Base-by-base conservation (phyloP, 1,140 invertebrate species). In the Trichoplusia ni region DNA sequence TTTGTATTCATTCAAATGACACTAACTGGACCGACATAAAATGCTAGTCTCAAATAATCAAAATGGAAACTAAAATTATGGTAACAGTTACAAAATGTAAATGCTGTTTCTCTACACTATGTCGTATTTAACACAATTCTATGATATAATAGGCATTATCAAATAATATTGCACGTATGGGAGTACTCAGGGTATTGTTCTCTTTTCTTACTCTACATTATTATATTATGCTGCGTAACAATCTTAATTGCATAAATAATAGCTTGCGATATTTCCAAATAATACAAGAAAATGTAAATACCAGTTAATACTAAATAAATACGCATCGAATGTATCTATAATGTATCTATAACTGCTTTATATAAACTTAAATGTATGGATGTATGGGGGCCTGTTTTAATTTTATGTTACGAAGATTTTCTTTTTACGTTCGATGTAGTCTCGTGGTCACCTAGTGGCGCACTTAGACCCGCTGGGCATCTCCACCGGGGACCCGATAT, bases 391-490 rank as follows among this genome's bases (percentile, higher is more conserved):
- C 18, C 37, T 31, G 14, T 29, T 18, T 42, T 8, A 58, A 33
- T 23, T 18, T 23, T 46, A 53, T 53, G 38, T 61, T 53, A 66
- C 49, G 46, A 46, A 33, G 61, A 73, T 71, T 71, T 62, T 79
- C 73, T 68, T n/a, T 73, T 67, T 64, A 67, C 63, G 51, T 68
- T 60, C 56, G 54, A 46, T 63, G 77, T 92, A 99, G 97, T 95
- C 96, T 74, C 95, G 97, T 87, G 98, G 98, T 90, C 98, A 99
- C 92, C 95, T 98, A 90, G 96, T 97, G 81, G 96, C 98, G 79
- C 95, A 97, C 86, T 92, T 98, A 90, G 98, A 99, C 93, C 98
- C 98, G 69, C 92, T 99, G 85, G 94, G 94, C 91, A 96, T 97
- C 89, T 93, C 83, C 3, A 83, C 82, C 31, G 83, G 88, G 51